These are phyloP conservation scores for Tetramorium bicarinatum DNA, from an alignment of 2,888 invertebrate species.

Conservation along the genomic window DNA sequence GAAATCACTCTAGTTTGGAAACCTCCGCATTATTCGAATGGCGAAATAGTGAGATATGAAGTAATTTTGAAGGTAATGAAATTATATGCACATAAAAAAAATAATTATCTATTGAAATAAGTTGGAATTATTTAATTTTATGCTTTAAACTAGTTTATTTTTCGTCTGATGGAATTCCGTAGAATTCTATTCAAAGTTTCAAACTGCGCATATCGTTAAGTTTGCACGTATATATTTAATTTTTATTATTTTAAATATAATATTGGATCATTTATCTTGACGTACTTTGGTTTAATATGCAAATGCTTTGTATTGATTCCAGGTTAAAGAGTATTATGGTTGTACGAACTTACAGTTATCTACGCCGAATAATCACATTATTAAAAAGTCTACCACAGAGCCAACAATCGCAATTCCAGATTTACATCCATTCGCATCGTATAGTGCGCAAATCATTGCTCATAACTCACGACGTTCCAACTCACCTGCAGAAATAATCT, in stretches of 20 bases:
- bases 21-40: slow-evolving; percentile 57
- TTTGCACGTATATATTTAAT: neutral
- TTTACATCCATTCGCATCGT: slow-evolving; percentile 70
- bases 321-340: slow-evolving; percentile 53
- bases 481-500: neutral
- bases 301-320: neutral
- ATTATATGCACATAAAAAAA: neutral
- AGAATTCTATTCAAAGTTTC: neutral
- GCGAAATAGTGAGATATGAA: slow-evolving; percentile 67
- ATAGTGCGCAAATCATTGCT: slow-evolving; percentile 67
- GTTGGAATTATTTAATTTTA: neutral
- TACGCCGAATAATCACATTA: neutral
- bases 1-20: slow-evolving; percentile 27
- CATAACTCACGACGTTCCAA: slow-evolving; percentile 63
- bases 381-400: neutral
- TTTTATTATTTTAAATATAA: neutral
- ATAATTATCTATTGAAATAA: neutral
- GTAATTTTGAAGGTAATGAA: slow-evolving; percentile 68
- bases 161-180: too few species aligned
- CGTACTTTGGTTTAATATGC: neutral
- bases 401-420: slow-evolving; percentile 35
- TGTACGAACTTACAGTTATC: slow-evolving; percentile 30
- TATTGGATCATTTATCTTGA: neutral
- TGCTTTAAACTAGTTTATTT: neutral
- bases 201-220: neutral